Percentiles rank a stretch among this genome's conserved stretches.
phyloP scores from a whole-genome alignment of 2,113 vertebrate genomes.

The Neomonachus schauinslandi region DNA sequence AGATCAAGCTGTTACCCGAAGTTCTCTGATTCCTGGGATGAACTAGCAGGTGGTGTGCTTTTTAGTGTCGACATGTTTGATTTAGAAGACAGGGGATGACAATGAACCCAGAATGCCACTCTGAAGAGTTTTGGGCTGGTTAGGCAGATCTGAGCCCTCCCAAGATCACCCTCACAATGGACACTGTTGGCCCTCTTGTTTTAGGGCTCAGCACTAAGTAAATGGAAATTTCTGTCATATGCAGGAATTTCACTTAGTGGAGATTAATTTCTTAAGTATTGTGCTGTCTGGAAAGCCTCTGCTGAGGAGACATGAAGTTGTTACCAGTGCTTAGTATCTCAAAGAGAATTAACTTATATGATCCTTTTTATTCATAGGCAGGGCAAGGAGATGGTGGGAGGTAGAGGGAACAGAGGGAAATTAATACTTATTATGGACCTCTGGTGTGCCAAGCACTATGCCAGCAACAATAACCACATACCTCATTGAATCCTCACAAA shows the following conservation, averaged over 20 bases:
- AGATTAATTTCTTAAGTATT: not conserved
- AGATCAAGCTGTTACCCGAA: not conserved
- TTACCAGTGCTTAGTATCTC: not conserved
- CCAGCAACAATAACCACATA: not conserved
- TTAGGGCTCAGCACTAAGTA: not conserved
- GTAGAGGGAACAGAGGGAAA: not conserved
- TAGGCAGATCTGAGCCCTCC: not conserved
- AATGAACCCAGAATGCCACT: not conserved
- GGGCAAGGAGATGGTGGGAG: not conserved
- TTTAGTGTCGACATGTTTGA: not conserved
- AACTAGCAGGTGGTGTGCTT: not conserved
- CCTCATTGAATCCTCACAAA: not conserved
- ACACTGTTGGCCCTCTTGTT: not conserved
- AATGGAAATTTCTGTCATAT: not conserved
- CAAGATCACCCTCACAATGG: not conserved
- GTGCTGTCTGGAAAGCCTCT: not conserved
- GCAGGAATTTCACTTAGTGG: not conserved
- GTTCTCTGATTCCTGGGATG: not conserved
- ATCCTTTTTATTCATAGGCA: not conserved
- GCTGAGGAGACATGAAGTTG: not conserved
- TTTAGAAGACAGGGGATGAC: not conserved
- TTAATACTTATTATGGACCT: not conserved
- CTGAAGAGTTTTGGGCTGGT: not conserved
- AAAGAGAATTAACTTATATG: not conserved
- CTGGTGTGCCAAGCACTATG: not conserved